A percentile compares a stretch with the other conserved stretches of the same genome.
phyloP scores from a whole-genome alignment of 2,797 vertebrate species.

The Nannoperca obscura region DNA sequence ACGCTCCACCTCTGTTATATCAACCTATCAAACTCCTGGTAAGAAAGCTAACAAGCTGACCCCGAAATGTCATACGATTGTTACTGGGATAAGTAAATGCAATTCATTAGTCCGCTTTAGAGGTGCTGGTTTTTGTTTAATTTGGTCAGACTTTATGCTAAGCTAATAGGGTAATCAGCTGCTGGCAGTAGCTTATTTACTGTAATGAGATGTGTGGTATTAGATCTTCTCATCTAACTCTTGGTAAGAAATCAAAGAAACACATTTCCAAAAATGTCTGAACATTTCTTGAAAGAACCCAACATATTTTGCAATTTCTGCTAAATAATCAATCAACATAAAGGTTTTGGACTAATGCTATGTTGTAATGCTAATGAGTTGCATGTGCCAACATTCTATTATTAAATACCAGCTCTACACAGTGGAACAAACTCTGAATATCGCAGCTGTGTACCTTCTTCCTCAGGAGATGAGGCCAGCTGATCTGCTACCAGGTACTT shows the following conservation, averaged over 20 bases:
- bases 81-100: no score
- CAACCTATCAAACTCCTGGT: neutral
- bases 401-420: constrained; percentile 35
- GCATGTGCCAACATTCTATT: constrained; percentile 22
- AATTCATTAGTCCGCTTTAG: neutral
- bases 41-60: no score
- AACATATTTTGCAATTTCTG: neutral
- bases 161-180: no score
- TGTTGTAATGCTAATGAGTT: neutral
- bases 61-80: no score
- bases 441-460: constrained; percentile 65
- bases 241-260: neutral
- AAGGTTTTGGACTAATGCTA: neutral
- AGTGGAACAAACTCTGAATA: constrained; percentile 39
- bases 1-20: neutral
- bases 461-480: constrained; percentile 61
- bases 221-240: neutral
- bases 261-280: neutral
- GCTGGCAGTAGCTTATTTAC: neutral
- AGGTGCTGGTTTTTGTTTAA: neutral
- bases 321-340: neutral
- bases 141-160: neutral
- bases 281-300: neutral
- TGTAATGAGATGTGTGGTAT: neutral
- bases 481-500: constrained; percentile 69